These are phyloP conservation scores for Parascotia fuliginaria DNA, from an alignment of 2,888 invertebrate genomes.

Conservation along the genomic window DNA sequence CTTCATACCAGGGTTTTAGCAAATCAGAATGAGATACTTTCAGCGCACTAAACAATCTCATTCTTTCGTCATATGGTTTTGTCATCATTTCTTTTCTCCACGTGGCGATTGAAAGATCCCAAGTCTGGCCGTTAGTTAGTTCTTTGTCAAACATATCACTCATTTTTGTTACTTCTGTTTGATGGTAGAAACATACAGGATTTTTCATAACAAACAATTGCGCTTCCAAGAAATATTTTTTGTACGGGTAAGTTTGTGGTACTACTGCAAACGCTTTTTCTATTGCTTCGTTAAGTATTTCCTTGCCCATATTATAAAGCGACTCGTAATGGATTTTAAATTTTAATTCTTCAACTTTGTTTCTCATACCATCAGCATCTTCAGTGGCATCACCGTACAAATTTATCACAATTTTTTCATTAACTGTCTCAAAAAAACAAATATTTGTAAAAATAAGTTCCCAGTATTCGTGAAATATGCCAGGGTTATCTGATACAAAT, in stretches of 20 bases:
- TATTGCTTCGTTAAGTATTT: slow-evolving; percentile 54
- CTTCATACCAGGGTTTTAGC: slow-evolving; percentile 71
- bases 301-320: slow-evolving; percentile 47
- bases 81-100: slow-evolving; percentile 72
- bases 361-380: slow-evolving; percentile 48
- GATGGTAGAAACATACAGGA: slow-evolving; percentile 76
- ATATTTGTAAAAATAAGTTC: slow-evolving; percentile 75
- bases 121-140: slow-evolving; percentile 54
- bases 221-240: slow-evolving; percentile 66
- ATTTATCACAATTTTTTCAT: slow-evolving; percentile 62
- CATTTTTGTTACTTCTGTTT: slow-evolving; percentile 71
- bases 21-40: slow-evolving; percentile 59
- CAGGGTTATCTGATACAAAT: slow-evolving; percentile 71
- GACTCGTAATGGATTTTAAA: slow-evolving; percentile 55
- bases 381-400: slow-evolving; percentile 68
- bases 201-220: slow-evolving; percentile 77
- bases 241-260: slow-evolving; percentile 69
- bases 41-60: slow-evolving; percentile 65
- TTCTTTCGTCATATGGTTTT: slow-evolving; percentile 69
- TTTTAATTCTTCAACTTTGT: slow-evolving; percentile 56
- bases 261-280: slow-evolving; percentile 50
- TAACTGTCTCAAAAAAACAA: slow-evolving; percentile 60
- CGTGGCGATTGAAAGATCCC: slow-evolving; percentile 69
- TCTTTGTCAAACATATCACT: slow-evolving; percentile 56
- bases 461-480: slow-evolving; percentile 78